Base-by-base conservation (phyloP, 1,140 invertebrate species). In the Sinella curviseta region DNA sequence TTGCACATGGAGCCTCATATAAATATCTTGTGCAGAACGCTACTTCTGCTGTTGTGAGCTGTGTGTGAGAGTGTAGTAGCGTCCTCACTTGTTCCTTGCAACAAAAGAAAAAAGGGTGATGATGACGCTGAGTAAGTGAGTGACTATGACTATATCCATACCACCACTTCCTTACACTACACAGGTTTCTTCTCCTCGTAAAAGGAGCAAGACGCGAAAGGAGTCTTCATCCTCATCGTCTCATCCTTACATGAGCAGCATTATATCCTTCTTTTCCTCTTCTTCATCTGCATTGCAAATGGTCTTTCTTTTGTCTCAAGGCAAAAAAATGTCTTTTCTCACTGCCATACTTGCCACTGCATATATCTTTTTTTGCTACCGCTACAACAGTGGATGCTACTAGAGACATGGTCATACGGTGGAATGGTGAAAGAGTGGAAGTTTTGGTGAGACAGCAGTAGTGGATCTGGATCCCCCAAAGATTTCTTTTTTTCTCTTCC, bases 251-350 rank as follows among this genome's bases (percentile, higher is more conserved):
- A 48, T 48, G 39, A 48, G 39, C 8, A 48, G 20, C 39, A 20
- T 26, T 60, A 12, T 60, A n/a, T 60, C 12, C 57, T 60, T 60
- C 14, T 26, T 60, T 78, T 78, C 77, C 79, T 57, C 57, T 54
- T 65, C 74, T 82, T 79, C 77, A 82, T 82, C 80, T 82, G 82
- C 82, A 82, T 76, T 82, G 82, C 79, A 80, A 82, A 82, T 80
- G 75, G 1, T 55, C 35, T 31, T 48, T 36, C 65, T 76, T 81
- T 81, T 81, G 79, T 78, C 80, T 79, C 77, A 81, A 78, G 76
- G 78, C 74, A 78, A 34, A 82, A 82, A 80, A 80, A 82, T 80
- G 78, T 82, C 81, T 82, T 74, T 28, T 30, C 24, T n/a, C 4
- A 8, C 57, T 12, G 16, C 24, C 24, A 4, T 8, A 65, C 57